Evolutionary conservation across 2,797 vertebrate species (phyloP), one percentile per base, ranked within the genome.

Genomic region (Malurus leucopterus): DNA sequence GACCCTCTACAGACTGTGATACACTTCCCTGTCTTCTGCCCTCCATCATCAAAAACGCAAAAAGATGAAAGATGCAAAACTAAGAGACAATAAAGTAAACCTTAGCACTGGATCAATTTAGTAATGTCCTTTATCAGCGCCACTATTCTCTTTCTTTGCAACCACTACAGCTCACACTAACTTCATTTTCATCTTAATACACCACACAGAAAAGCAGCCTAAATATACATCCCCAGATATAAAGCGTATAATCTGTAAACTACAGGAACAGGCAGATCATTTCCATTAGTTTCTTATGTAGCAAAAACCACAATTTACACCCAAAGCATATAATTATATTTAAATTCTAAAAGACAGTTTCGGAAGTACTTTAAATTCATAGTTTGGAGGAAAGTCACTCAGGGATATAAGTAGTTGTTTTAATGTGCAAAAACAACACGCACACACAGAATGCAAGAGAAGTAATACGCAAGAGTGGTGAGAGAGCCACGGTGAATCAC

Each of bases 321-420:
- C 62, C 92, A 96, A 96, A 96, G 90, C 82, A 21, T 97, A 90
- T 95, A 95, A 97, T 97, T 96, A 96, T 92, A 97, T 96, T 97
- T 95, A 97, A 96, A 97, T 96, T 94, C 92, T 93, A 91, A 96
- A 95, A 96, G 92, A 95, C 88, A 89, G 94, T 79, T 85, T 94
- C 11, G 2, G 95, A 96, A 97, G 92, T 91, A 94, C 79, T 95
- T 96, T 84, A 96, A 96, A 97, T 96, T 96, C 95, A 96, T 96
- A 91, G 92, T 96, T 95, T 93, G 67, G 78, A 65, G 77, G 23
- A 91, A 97, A 96, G 94, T 92, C 88, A 93, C 81, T 86, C 85
- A 76, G 78, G 76, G 87, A 53, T 91, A 78, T 65, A 93, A 81
- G 89, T 7, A 53, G 69, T 82, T 90, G 86, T 90, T 93, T 95